Conservation (phyloP, 2,113 vertebrate species). For the Anas platyrhynchos region DNA sequence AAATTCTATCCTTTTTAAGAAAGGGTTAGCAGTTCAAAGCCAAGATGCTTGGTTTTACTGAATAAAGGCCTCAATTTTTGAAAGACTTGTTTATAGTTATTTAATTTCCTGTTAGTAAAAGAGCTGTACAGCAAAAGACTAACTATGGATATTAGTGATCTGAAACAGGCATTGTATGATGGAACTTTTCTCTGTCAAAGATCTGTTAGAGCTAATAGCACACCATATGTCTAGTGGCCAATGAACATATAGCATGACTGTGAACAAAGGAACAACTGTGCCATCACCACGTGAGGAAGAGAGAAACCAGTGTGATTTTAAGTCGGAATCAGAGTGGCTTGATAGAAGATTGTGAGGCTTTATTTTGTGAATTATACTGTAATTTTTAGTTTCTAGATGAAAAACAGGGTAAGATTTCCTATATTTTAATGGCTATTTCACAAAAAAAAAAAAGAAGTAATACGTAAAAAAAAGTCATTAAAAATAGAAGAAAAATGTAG, state of each 20-base stretch:
- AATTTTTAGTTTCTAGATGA: background rate
- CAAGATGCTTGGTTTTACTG: background rate
- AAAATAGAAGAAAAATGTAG: background rate
- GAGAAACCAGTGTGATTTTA: background rate
- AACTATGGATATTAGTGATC: background rate
- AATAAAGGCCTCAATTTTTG: background rate
- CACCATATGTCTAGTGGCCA: background rate
- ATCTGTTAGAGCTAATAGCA: too few relatives aligned
- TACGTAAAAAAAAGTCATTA: background rate
- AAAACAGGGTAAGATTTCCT: background rate
- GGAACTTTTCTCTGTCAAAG: background rate
- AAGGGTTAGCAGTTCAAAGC: background rate
- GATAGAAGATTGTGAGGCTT: background rate
- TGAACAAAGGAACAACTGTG: background rate
- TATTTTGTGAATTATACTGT: background rate
- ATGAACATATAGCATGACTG: accelerated
- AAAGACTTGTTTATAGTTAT: background rate
- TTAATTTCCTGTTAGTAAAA: background rate
- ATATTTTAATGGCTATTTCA: background rate
- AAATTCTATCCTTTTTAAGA: background rate
- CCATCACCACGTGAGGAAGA: background rate
- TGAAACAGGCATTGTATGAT: accelerated
- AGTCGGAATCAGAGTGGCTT: background rate
- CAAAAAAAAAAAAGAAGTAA: background rate
- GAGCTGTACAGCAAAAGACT: background rate